phyloP scores from a whole-genome alignment of 2,113 vertebrate genomes.

The Notothenia coriiceps region DNA sequence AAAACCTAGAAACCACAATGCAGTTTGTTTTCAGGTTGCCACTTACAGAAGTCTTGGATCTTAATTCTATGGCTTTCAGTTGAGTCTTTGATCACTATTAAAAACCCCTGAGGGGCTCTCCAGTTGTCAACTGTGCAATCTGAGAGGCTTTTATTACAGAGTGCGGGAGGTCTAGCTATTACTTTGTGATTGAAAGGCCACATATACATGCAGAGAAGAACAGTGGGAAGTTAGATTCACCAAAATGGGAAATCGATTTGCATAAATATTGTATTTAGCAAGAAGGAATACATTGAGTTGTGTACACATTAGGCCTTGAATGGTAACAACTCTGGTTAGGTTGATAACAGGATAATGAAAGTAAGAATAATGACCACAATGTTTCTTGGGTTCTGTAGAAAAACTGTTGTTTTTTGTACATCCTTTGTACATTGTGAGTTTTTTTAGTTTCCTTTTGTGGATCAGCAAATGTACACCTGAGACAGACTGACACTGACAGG shows the following conservation, averaged over 20 bases:
- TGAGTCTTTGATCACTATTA: conserved; percentile 10
- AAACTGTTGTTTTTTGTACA: background rate
- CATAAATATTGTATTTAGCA: background rate
- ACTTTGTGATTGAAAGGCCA: background rate
- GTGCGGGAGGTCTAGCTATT: background rate
- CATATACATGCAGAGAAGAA: background rate
- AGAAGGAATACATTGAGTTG: background rate
- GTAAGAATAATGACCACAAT: background rate
- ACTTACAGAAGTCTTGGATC: background rate
- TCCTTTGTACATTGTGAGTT: background rate
- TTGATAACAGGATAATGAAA: background rate
- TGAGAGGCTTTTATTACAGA: background rate
- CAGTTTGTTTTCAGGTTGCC: background rate
- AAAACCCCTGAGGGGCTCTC: background rate
- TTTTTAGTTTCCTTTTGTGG: background rate
- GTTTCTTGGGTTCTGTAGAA: background rate
- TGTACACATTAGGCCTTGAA: background rate
- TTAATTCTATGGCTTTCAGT: background rate
- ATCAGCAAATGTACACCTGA: background rate
- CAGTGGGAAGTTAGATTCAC: background rate
- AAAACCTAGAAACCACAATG: background rate
- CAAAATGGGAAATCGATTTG: background rate
- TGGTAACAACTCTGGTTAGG: background rate
- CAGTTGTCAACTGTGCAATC: background rate
- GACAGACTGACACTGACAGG: background rate